A percentile compares a stretch with the other conserved stretches of the same genome.
Conservation (phyloP, 2,797 vertebrate genomes). For the Streptopelia turtur region DNA sequence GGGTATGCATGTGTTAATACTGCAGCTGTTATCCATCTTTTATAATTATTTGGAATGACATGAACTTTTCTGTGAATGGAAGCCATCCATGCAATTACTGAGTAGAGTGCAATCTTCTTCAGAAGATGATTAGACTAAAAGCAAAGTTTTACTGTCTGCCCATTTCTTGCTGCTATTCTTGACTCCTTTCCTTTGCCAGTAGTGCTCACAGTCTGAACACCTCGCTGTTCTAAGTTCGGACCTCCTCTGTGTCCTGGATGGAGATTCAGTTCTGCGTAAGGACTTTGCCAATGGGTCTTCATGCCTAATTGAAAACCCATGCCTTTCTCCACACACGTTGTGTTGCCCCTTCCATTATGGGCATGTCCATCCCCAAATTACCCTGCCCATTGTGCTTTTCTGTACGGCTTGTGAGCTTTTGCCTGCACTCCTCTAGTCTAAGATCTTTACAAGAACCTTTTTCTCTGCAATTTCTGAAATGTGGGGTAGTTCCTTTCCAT, state of each 20-base stretch:
- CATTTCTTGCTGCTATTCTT: not conserved
- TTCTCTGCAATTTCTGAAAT: not conserved
- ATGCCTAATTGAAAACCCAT: fast-evolving
- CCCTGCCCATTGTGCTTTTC: not conserved
- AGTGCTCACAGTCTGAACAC: not conserved
- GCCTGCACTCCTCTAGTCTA: not conserved
- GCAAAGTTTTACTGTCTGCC: not conserved
- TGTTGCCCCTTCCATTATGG: not conserved
- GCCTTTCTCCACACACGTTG: not conserved
- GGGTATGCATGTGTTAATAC: not conserved
- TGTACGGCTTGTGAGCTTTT: not conserved
- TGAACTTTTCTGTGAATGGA: not conserved
- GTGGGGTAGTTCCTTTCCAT: not conserved
- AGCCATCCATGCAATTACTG: not conserved
- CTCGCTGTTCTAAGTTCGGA: not conserved
- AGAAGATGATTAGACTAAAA: not conserved
- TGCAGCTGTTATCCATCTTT: not conserved
- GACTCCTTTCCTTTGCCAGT: not conserved
- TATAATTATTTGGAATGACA: not conserved
- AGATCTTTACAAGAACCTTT: not conserved
- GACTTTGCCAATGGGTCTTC: fast-evolving
- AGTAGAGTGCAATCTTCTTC: not conserved
- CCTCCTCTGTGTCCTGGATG: fast-evolving
- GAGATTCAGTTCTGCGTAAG: not conserved
- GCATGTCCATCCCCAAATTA: fast-evolving